Evolutionary conservation across 2,113 vertebrate species (phyloP).

Genomic region (Amphiprion ocellaris): DNA sequence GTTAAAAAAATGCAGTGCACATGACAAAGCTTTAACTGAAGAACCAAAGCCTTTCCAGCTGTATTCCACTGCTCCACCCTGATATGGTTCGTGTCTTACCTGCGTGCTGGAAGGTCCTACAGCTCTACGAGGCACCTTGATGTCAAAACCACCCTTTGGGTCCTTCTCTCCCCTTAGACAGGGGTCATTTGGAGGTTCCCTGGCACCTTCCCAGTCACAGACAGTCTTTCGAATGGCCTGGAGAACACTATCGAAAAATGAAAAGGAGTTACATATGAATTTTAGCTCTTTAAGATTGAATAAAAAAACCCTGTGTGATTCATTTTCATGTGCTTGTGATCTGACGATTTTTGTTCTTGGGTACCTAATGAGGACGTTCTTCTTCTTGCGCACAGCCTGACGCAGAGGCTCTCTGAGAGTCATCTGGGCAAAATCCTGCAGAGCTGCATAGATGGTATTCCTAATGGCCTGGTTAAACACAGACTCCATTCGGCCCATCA

Average conservation of each 20-base stretch:
- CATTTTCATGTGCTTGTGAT: not conserved
- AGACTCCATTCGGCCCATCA: conserved; percentile 99
- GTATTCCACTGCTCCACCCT: not conserved
- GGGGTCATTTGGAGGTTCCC: conserved; percentile 97
- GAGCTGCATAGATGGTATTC: conserved; percentile 97
- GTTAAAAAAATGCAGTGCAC: not conserved
- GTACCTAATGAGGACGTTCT: conserved; percentile 98
- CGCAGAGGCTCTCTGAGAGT: conserved; percentile 94
- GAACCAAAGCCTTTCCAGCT: not conserved
- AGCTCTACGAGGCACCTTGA: conserved; percentile 96
- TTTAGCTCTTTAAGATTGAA: not conserved
- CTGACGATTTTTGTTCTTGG: not conserved
- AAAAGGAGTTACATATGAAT: not conserved
- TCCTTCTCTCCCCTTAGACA: conserved; percentile 98
- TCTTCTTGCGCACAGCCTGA: conserved; percentile 98
- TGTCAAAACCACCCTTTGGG: conserved; percentile 98
- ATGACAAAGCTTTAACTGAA: not conserved
- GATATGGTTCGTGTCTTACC: conserved; percentile 76
- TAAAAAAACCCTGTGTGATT: not conserved
- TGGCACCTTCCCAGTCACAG: conserved; percentile 97
- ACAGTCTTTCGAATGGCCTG: conserved; percentile 99
- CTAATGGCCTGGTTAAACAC: conserved; percentile 99
- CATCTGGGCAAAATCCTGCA: conserved; percentile 98
- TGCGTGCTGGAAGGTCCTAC: conserved; percentile 99
- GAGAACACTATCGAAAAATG: conserved; percentile 87